These are phyloP conservation scores for Seira sanloemensis DNA, from an alignment of 2,888 invertebrate genomes.

Conservation along the genomic window DNA sequence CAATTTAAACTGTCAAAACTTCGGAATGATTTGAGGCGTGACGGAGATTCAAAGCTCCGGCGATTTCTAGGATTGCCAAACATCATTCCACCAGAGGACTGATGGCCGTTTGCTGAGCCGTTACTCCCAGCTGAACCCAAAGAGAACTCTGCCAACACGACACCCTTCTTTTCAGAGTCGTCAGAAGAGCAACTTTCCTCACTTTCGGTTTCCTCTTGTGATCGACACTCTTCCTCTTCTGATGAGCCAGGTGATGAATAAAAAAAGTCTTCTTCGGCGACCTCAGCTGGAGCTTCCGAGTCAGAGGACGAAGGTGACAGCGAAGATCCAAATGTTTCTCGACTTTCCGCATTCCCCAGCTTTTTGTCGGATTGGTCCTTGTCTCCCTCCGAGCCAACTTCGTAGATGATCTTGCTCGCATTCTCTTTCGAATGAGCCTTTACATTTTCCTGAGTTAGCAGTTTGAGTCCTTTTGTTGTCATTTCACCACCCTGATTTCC, in stretches of 20 bases:
- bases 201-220: constrained; percentile 53
- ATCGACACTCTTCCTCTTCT: constrained; percentile 64
- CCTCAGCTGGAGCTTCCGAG: constrained; percentile 70
- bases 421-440: constrained; percentile 57
- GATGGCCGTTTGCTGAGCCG: constrained; percentile 34
- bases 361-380: constrained; percentile 50
- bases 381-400: constrained; percentile 41
- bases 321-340: constrained; percentile 69
- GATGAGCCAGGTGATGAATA: constrained; percentile 69
- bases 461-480: constrained; percentile 57
- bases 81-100: constrained; percentile 39
- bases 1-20: constrained; percentile 78
- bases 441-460: constrained; percentile 63
- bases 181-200: constrained; percentile 65
- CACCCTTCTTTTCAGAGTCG: constrained; percentile 70
- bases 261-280: constrained; percentile 73
- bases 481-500: constrained; percentile 43
- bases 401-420: constrained; percentile 43
- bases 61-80: constrained; percentile 66
- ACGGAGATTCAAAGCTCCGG: constrained; percentile 69
- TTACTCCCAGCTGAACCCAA: constrained; percentile 58
- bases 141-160: constrained; percentile 73
- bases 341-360: constrained; percentile 65
- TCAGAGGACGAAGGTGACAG: constrained; percentile 67
- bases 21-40: constrained; percentile 77